Evolutionary conservation across 1,140 invertebrate genomes (phyloP), one percentile per base, ranked within the genome.

Genomic region (Aricia agestis): DNA sequence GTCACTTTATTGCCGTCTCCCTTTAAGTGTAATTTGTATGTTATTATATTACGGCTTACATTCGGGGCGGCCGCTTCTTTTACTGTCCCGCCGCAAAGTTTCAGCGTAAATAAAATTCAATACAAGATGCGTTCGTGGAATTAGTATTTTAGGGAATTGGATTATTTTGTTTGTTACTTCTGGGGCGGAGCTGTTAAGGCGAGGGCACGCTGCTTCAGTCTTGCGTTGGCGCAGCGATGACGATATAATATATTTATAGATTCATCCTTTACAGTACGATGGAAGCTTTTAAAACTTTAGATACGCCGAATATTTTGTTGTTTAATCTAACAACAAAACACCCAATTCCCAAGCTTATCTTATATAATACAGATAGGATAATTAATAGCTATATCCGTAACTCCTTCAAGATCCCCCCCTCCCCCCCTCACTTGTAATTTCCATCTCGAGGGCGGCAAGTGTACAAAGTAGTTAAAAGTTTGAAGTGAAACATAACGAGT

Each of bases 401-500:
- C 45, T 52, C 13, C 11, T 13, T 2, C 11, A 13, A 13, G 45
- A 4, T 10, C 4, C 45, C 45, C 11, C 45, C 13, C 45, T 15
- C 13, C 0, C 45, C 45, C 45, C 45, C 45, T 11, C 13, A 4
- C 13, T 52, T 52, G 45, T 52, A 52, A 52, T 52, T 52, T 52
- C 11, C 11, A 36, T 36, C 36, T 36, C 11, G 45, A 11, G 45
- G 11, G 45, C 45, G 45, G 45, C 11, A 52, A 52, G 45, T 52
- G 45, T 52, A 52, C 45, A 52, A 52, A 52, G 45, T 52, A 52
- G 45, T 52, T 52, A 52, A 52, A 52, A 52, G 45, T 52, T 52
- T 52, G 11, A 52, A 52, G 45, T 52, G 45, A 13, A 52, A 52
- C 45, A 13, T 52, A 52, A 52, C 45, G 45, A 52, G 45, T 52